A percentile compares a stretch with the other conserved stretches of the same genome.
Evolutionary conservation across 2,113 vertebrate genomes (phyloP).

Genomic region (Sander lucioperca): DNA sequence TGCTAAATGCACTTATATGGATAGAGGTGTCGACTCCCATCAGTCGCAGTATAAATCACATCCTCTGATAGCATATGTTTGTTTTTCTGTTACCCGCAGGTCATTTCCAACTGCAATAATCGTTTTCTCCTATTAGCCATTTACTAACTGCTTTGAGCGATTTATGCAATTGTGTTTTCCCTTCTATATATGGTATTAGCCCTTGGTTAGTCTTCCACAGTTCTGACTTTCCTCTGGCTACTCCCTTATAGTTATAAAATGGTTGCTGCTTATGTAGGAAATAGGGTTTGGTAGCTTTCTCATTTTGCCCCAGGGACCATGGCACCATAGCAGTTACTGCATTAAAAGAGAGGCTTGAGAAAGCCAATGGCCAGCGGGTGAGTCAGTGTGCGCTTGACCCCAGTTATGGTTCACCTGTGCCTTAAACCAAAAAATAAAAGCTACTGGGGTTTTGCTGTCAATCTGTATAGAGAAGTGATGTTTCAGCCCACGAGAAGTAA

Average conservation of each 20-base stretch:
- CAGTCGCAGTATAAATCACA: constrained; percentile 61
- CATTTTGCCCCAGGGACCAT: constrained; percentile 10
- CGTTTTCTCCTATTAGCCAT: constrained; percentile 23
- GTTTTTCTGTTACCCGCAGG: constrained; percentile 21
- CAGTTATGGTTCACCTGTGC: constrained; percentile 46
- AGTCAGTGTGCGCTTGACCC: constrained; percentile 36
- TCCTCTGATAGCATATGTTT: constrained; percentile 51
- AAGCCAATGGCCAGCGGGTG: constrained; percentile 28
- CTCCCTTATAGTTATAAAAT: constrained; percentile 40
- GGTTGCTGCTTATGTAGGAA: constrained; percentile 32
- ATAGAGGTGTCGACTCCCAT: constrained; percentile 61
- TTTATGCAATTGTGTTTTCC: constrained; percentile 9
- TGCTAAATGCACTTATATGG: constrained; percentile 56
- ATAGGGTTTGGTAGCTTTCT: constrained; percentile 10
- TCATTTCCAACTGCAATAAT: constrained; percentile 43
- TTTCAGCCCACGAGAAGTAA: constrained; percentile 17
- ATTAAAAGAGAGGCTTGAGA: constrained; percentile 24
- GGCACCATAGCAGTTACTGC: constrained; percentile 1
- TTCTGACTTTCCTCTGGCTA: constrained; percentile 19
- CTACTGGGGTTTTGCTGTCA: constrained; percentile 38
- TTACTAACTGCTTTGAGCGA: constrained; percentile 19
- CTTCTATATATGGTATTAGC: background rate
- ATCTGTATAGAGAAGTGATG: constrained; percentile 13
- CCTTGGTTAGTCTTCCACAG: background rate
- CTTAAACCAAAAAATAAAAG: constrained; percentile 49